phyloP scores from a whole-genome alignment of 2,888 invertebrate species.

The Nudaria mundana region DNA sequence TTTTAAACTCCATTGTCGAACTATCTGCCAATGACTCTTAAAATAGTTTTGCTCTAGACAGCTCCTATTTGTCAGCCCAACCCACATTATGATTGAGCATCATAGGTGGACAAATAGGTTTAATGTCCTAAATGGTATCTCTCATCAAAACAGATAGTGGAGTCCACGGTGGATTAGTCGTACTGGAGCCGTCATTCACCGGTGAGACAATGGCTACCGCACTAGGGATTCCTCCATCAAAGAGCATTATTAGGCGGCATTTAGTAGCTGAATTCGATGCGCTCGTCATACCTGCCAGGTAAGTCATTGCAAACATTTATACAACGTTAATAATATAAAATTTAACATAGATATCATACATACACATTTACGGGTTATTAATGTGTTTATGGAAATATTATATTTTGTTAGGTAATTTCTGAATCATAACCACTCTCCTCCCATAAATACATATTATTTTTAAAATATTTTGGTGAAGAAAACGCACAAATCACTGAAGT shows the following conservation, averaged over 20 bases:
- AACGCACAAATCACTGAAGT: constrained; percentile 20
- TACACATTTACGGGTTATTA: constrained; percentile 13
- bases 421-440: constrained; percentile 18
- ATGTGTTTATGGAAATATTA: constrained; percentile 38
- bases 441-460: constrained; percentile 17
- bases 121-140: too few species aligned
- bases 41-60: too few species aligned
- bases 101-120: too few species aligned
- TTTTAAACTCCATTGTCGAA: too few species aligned
- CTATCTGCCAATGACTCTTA: too few species aligned
- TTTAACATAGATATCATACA: constrained; percentile 37
- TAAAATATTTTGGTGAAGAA: constrained; percentile 24
- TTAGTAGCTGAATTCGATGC: constrained; percentile 95
- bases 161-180: constrained; percentile 96
- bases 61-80: too few species aligned
- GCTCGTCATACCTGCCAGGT: constrained; percentile 96
- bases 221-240: constrained; percentile 94
- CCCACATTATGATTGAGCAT: too few species aligned
- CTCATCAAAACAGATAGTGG: constrained; percentile 87
- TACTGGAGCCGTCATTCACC: constrained; percentile 95
- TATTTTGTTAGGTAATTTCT: constrained; percentile 34
- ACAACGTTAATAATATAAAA: constrained; percentile 42
- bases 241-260: constrained; percentile 95
- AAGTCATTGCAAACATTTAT: constrained; percentile 35
- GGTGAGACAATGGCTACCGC: constrained; percentile 97